Evolutionary conservation across 2,888 invertebrate species (phyloP), one percentile per base, ranked within the genome.

Genomic region (Palloptera scutellata): DNA sequence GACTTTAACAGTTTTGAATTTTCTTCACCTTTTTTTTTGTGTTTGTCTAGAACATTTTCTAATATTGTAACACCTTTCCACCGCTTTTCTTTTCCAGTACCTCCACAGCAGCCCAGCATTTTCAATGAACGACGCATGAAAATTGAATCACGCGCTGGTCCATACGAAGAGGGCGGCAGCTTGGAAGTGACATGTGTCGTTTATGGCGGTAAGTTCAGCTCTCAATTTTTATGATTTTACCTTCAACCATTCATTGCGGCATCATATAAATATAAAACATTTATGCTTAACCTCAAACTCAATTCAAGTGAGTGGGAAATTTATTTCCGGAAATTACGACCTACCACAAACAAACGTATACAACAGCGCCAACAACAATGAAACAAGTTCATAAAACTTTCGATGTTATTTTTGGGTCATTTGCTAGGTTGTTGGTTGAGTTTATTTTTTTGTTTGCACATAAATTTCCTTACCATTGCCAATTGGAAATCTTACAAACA

Each of bases 121-220:
- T 87, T 91, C 76, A 90, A 91, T 79, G 91, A 90, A 74, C 87
- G 88, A 69, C 90, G 90, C 45, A 87, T 89, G 77, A 87, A 91
- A 43, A 85, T 87, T 70, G 83, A 84, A 72, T 86, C 87, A 9
- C 84, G 88, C 17, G 91, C 91, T 51, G 92, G 91, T 59, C 91
- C 91, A 30, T 92, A 91, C 78, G 88, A 89, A 76, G 92, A 92
- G 83, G 91, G 90, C 51, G 88, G 89, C 59, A 88, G 89, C 75
- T 88, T 91, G 86, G 89, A 88, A 79, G 87, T 92, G 67, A 90
- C 89, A 69, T 92, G 92, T 81, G 88, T 90, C 75, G 91, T 92
- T 70, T 87, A 88, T 68, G 91, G 91, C 82, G 92, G 92, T 91
- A 86, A 88, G 88, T 84, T 66, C 51, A 55, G 12, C n/a, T 30